Percentiles rank a stretch among this genome's conserved stretches.
Conservation (phyloP, 2,113 vertebrate species). For the Cairina moschata region DNA sequence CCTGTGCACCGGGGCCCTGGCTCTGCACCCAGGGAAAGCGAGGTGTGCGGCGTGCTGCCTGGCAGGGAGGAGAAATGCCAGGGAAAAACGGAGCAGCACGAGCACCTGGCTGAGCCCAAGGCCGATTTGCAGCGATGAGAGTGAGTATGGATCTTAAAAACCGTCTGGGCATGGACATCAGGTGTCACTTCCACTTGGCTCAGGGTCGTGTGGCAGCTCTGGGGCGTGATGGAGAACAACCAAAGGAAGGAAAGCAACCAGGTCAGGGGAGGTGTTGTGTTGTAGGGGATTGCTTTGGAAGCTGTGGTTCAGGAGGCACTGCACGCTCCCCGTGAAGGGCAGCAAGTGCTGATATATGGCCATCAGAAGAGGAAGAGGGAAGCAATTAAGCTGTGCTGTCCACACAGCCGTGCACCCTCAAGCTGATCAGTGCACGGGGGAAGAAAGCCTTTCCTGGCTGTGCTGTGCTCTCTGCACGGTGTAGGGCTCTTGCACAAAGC, state of each 20-base stretch:
- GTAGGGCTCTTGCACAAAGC: neutral
- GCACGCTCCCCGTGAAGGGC: neutral
- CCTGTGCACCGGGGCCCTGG: fast-evolving
- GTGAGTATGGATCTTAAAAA: neutral
- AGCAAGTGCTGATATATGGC: neutral
- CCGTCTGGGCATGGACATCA: neutral
- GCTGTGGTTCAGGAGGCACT: neutral
- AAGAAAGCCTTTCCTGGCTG: too few relatives aligned
- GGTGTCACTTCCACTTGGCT: neutral
- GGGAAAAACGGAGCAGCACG: fast-evolving
- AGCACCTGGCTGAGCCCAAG: neutral
- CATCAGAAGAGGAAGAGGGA: neutral
- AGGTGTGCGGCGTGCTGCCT: neutral
- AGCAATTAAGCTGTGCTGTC: neutral
- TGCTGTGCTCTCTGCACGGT: neutral
- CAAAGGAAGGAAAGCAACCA: neutral
- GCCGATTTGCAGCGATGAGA: fast-evolving
- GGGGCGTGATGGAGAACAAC: fast-evolving
- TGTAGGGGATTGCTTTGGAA: neutral
- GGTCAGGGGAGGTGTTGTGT: neutral
- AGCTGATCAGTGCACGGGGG: fast-evolving
- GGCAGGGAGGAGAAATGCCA: neutral
- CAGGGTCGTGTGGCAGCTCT: fast-evolving
- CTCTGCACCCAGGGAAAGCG: neutral
- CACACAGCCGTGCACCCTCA: fast-evolving